These are phyloP conservation scores for Drosophila kepulauana DNA, from an alignment of 1,140 invertebrate species.

Conservation along the genomic window DNA sequence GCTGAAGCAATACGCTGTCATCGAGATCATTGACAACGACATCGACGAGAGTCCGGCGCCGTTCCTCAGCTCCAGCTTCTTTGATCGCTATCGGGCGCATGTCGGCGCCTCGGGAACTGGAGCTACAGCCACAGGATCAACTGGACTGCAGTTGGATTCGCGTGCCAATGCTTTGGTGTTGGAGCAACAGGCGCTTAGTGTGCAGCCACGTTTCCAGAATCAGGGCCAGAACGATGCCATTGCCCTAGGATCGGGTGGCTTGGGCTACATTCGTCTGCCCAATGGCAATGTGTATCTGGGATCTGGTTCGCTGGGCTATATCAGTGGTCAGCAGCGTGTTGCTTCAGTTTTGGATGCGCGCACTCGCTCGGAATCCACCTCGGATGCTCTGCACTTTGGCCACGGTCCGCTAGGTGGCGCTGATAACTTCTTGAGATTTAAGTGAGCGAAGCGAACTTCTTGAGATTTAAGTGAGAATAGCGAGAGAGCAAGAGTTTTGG, in stretches of 20 bases:
- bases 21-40: conserved; percentile 82
- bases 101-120: conserved; percentile 40
- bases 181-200: conserved; percentile 66
- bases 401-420: conserved; percentile 73
- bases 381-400: conserved; percentile 78
- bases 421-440: conserved; percentile 68
- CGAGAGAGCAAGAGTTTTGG: background rate
- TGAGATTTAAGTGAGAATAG: conserved; percentile 60
- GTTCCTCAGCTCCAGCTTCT: conserved; percentile 64
- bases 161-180: conserved; percentile 60
- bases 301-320: conserved; percentile 81
- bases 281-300: conserved; percentile 81
- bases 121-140: background rate
- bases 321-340: conserved; percentile 71
- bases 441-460: conserved; percentile 46
- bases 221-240: conserved; percentile 63
- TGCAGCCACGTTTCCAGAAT: conserved; percentile 50
- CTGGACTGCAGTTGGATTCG: conserved; percentile 64
- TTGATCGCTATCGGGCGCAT: conserved; percentile 65
- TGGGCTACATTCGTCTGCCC: conserved; percentile 76
- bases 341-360: conserved; percentile 69
- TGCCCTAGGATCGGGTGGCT: conserved; percentile 77
- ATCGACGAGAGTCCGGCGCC: conserved; percentile 66
- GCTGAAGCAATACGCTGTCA: conserved; percentile 80
- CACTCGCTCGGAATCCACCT: conserved; percentile 68